Conservation (phyloP, 2,888 invertebrate genomes). For the Ametastegia equiseti region DNA sequence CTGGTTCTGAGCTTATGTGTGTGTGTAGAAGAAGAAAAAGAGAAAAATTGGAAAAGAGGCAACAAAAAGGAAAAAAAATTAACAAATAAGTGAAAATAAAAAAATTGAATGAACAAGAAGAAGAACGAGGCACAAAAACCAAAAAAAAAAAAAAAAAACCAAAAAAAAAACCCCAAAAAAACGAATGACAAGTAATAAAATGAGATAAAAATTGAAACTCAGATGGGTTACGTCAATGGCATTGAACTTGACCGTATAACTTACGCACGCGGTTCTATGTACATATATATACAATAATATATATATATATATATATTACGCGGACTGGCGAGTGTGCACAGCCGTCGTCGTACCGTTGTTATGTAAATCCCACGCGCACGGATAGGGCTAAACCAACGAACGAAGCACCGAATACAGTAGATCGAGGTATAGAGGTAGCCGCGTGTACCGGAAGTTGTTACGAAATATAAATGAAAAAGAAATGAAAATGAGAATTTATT, state of each 20-base stretch:
- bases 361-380: conserved; percentile 41
- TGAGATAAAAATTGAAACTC: conserved; percentile 6
- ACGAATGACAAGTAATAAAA: background rate
- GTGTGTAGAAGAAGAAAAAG: background rate
- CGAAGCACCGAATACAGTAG: conserved; percentile 12
- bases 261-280: conserved; percentile 32
- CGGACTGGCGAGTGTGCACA: conserved; percentile 32
- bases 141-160: background rate
- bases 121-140: background rate
- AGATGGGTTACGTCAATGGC: conserved; percentile 15
- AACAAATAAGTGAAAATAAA: background rate
- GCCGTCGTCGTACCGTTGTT: conserved; percentile 45
- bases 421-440: background rate
- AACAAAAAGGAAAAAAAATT: background rate
- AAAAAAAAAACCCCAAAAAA: background rate
- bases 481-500: background rate
- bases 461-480: conserved; percentile 22
- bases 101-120: background rate
- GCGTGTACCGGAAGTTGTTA: conserved; percentile 45
- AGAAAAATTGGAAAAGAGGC: background rate
- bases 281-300: background rate
- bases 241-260: conserved; percentile 48
- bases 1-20: background rate
- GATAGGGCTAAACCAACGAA: conserved; percentile 36
- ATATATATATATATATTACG: background rate